These are phyloP conservation scores for Chaenodraco wilsoni DNA, from an alignment of 2,797 vertebrate species.

Conservation along the genomic window DNA sequence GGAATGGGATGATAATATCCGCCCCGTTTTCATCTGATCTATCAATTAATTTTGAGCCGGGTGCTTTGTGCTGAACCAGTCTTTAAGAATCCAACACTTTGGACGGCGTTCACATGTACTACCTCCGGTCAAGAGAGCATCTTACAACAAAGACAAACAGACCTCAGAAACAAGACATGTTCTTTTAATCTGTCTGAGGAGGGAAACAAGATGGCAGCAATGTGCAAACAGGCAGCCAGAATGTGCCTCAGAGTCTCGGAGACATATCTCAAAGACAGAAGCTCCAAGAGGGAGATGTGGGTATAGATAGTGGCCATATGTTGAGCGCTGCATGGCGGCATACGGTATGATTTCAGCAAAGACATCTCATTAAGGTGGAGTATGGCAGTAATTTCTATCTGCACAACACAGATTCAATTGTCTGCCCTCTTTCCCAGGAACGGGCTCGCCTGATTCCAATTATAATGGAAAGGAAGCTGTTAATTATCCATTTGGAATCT, in stretches of 20 bases:
- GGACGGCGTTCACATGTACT: constrained; percentile 39
- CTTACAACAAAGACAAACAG: constrained; percentile 55
- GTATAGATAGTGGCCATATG: constrained; percentile 77
- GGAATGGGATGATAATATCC: constrained; percentile 80
- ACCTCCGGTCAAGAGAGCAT: constrained; percentile 33
- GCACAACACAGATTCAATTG: constrained; percentile 80
- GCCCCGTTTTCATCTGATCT: constrained; percentile 73
- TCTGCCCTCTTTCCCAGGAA: constrained; percentile 77
- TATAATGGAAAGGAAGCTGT: constrained; percentile 76
- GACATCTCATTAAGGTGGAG: constrained; percentile 81
- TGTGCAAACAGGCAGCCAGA: constrained; percentile 43
- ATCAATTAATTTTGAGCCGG: constrained; percentile 71
- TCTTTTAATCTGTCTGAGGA: constrained; percentile 62
- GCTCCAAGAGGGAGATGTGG: constrained; percentile 54
- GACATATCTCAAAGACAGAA: constrained; percentile 58
- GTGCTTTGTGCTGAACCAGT: constrained; percentile 39
- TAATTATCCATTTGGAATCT: constrained; percentile 81
- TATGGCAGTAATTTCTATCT: constrained; percentile 76
- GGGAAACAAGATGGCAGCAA: constrained; percentile 63
- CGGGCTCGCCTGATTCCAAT: constrained; percentile 76
- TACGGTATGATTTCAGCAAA: constrained; percentile 70
- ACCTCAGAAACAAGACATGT: constrained; percentile 56
- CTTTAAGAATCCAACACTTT: constrained; percentile 43
- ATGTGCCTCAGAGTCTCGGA: constrained; percentile 23
- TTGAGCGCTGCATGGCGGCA: constrained; percentile 65